Evolutionary conservation across 2,113 vertebrate species (phyloP), one percentile per base, ranked within the genome.

Genomic region (Chloropsis hardwickii): DNA sequence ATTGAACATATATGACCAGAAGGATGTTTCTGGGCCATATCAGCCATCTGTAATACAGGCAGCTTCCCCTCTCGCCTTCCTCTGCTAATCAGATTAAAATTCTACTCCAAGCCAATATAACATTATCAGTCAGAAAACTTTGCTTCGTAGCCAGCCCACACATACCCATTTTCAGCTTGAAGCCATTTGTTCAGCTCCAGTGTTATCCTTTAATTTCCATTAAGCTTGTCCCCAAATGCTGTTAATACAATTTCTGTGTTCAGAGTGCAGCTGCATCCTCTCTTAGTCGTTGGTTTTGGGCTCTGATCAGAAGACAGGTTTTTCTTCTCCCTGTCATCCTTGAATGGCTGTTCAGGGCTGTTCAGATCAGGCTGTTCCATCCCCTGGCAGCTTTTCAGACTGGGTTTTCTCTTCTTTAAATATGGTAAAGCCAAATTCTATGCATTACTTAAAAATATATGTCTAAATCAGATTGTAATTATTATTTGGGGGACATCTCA

Each of bases 171-270:
- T 92, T 72, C 85, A 81, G 69, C 84, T 64, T 62, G 61, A 65
- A 87, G 81, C 56, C 61, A 71, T 89, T 92, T 74, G 73, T 74
- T 95, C 81, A 74, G 56, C 58, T 88, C 69, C 54, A 71, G 2
- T 33, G 44, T 45, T 81, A 72, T 78, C 81, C 81, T 71, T 88
- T 81, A 67, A 89, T 95, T 92, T 81, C 92, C 77, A 94, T 89
- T 93, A 90, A 27, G 70, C 70, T n/a, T 47, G 37, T 82, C 57
- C 65, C 74, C 86, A 87, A 48, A 91, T 47, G 81, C 78, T 87
- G 31, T 37, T 94, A 91, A 71, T 40, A 11, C 27, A 48, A 57
- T 23, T 89, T 72, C 60, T 72, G 57, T 31, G n/a, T 33, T 65
- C 48, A 61, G 81, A 85, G 37, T 27, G 61, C 45, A 85, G 51